Percentiles rank a stretch among this genome's conserved stretches.
Evolutionary conservation across 2,888 invertebrate genomes (phyloP).

Genomic region (Polietes domitor): DNA sequence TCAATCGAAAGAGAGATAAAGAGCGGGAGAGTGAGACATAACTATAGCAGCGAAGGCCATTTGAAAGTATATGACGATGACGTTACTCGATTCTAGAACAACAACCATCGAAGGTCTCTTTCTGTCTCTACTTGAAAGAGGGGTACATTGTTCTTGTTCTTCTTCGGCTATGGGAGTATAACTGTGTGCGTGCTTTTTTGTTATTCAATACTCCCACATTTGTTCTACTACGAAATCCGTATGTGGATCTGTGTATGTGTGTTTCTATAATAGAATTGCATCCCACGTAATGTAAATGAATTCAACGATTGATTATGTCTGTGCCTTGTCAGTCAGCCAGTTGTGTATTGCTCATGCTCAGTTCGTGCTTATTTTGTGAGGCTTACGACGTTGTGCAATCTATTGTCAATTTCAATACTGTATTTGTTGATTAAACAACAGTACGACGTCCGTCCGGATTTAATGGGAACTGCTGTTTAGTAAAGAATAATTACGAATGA

Average conservation of each 20-base stretch:
- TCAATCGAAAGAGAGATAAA: not conserved
- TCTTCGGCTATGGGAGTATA: conserved; percentile 20
- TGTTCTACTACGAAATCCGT: not conserved
- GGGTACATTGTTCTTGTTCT: not conserved
- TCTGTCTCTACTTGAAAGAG: conserved; percentile 53
- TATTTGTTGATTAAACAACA: too few species aligned
- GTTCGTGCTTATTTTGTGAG: not conserved
- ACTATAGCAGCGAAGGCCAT: conserved; percentile 31
- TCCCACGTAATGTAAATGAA: not conserved
- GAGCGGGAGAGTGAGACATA: conserved; percentile 53
- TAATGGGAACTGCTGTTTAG: too few species aligned
- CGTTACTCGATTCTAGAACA: conserved; percentile 40
- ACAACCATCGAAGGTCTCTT: conserved; percentile 29
- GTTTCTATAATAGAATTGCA: conserved; percentile 10
- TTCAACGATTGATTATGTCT: not conserved
- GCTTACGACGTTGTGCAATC: not conserved
- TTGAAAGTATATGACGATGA: conserved; percentile 40
- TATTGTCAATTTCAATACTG: too few species aligned
- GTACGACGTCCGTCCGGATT: too few species aligned
- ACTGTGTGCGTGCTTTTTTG: conserved; percentile 4
- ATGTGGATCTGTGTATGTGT: not conserved
- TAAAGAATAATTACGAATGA: too few species aligned
- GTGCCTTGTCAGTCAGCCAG: not conserved
- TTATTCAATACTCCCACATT: conserved; percentile 56
- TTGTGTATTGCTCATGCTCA: not conserved